Percentiles rank a stretch among this genome's conserved stretches.
Conservation (phyloP, 2,888 invertebrate species). For the Elysia crispata region DNA sequence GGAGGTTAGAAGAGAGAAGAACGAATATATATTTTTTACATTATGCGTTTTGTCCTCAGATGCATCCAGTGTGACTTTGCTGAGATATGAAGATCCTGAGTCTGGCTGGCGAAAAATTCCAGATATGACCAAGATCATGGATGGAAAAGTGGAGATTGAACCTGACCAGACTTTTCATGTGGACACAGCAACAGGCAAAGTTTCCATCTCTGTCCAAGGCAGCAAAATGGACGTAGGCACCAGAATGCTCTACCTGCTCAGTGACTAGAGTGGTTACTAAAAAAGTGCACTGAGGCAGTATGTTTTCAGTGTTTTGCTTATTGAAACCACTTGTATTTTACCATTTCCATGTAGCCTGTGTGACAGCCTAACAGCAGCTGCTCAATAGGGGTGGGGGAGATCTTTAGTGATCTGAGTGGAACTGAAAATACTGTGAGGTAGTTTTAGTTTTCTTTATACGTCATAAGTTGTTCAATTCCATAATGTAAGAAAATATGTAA, state of each 20-base stretch:
- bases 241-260: conserved; percentile 60
- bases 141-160: conserved; percentile 78
- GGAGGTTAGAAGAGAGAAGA: too few species aligned
- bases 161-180: conserved; percentile 62
- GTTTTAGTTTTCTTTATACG: too few species aligned
- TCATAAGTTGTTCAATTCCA: too few species aligned
- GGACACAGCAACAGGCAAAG: conserved; percentile 51
- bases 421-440: too few species aligned
- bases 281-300: not conserved
- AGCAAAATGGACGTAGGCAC: conserved; percentile 52
- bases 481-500: too few species aligned
- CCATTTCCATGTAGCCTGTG: too few species aligned
- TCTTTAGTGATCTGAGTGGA: too few species aligned
- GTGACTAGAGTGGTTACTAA: not conserved
- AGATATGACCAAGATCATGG: conserved; percentile 82
- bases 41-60: conserved; percentile 75
- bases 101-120: conserved; percentile 89
- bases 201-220: conserved; percentile 60
- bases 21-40: not conserved
- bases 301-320: not conserved
- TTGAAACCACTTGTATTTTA: not conserved
- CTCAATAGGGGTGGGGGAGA: too few species aligned
- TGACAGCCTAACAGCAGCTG: too few species aligned
- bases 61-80: conserved; percentile 82
- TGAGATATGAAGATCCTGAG: conserved; percentile 87